Base-by-base conservation (phyloP, 1,140 invertebrate genomes). In the Dinoponera quadriceps region DNA sequence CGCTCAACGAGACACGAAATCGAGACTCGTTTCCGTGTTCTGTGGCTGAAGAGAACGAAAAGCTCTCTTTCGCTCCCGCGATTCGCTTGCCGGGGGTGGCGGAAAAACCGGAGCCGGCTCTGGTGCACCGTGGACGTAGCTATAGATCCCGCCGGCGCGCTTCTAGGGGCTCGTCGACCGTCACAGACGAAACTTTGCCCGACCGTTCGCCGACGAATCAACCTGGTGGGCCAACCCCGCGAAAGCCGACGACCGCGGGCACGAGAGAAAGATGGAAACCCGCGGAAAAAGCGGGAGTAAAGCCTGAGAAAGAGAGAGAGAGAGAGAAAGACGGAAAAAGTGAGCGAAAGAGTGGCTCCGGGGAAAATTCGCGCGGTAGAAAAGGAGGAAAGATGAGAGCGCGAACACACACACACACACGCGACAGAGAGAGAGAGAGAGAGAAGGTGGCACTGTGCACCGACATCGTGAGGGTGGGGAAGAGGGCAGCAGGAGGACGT, bases 151-250 rank as follows among this genome's bases (percentile, higher is more conserved):
- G 25, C 7, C 51, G 51, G 22, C 14, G 33, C 65, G 65, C 33
- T 80, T 80, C 75, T 80, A 80, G 65, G 63, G 75, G 38, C 38
- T 80, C 75, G 75, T 71, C 65, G 49, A 71, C 72, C 25, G 20
- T 78, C 74, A 77, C 81, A 80, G 29, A 51, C 69, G 27, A 69
- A 71, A 59, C 44, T 68, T 75, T 75, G 48, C 55, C 60, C 60
- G 33, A 59, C 11, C 57, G 69, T 71, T 73, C 49, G 54, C 27
- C 74, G 54, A 84, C 82, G 74, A 74, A 74, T 78, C 73, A 83
- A 86, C 72, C 59, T 77, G 68, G 51, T 63, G 65, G 74, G 49
- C 84, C 71, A 84, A 72, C 73, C 78, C 63, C 22, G 51, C 51
- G 7, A 66, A 66, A 71, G 51, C 38, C 38, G 38, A 9, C 38